Conservation (phyloP, 2,797 vertebrate species). For the Gymnothorax javanicus region DNA sequence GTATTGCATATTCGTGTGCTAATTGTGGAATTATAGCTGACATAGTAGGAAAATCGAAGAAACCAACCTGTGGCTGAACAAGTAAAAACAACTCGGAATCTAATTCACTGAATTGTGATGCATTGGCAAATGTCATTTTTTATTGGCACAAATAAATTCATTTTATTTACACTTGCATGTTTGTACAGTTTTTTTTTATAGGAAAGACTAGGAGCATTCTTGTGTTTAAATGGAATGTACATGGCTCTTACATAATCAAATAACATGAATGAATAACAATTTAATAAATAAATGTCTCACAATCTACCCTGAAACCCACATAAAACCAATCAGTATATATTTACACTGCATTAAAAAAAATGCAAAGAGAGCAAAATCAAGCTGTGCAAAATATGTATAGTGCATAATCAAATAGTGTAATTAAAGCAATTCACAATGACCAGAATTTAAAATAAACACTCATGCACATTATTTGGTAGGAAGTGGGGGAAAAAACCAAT, state of each 20-base stretch:
- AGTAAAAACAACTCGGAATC: background rate
- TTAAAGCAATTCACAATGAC: slow-evolving; percentile 50
- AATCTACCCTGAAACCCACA: slow-evolving; percentile 36
- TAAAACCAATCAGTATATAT: slow-evolving; percentile 49
- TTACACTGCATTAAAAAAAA: slow-evolving; percentile 55
- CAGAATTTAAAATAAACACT: slow-evolving; percentile 47
- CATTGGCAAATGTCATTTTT: slow-evolving; percentile 39
- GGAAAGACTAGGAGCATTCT: slow-evolving; percentile 28
- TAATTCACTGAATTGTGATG: background rate
- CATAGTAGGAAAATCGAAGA: background rate
- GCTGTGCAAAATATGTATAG: slow-evolving; percentile 40
- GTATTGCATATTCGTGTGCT: background rate
- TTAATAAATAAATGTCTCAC: slow-evolving; percentile 43
- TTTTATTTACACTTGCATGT: slow-evolving; percentile 68
- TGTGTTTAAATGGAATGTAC: background rate
- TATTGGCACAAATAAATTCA: slow-evolving; percentile 61
- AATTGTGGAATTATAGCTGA: background rate
- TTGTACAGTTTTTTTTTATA: slow-evolving; percentile 48
- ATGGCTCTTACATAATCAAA: slow-evolving; percentile 23
- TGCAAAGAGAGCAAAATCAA: slow-evolving; percentile 43
- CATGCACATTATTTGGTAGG: slow-evolving; percentile 63
- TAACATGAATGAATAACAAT: slow-evolving; percentile 14
- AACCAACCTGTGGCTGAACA: background rate
- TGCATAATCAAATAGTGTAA: slow-evolving; percentile 52
- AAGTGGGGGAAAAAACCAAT: slow-evolving; percentile 40